These are phyloP conservation scores for Drosophila busckii DNA, from an alignment of 1,140 invertebrate species.

Conservation along the genomic window DNA sequence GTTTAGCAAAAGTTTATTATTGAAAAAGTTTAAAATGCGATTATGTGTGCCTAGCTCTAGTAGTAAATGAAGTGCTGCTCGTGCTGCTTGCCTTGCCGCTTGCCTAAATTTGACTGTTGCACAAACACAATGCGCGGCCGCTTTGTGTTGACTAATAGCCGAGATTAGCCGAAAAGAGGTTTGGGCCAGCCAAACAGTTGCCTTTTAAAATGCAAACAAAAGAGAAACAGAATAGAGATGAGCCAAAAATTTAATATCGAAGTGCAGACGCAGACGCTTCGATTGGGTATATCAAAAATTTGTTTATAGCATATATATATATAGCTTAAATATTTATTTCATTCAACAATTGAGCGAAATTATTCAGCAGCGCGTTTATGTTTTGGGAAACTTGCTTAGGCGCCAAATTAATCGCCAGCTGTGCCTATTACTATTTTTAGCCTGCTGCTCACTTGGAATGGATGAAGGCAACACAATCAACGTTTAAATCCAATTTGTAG, in stretches of 20 bases:
- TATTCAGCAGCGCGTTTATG: no score
- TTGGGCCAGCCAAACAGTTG: no score
- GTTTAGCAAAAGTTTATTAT: conserved; percentile 76
- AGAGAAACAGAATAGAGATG: no score
- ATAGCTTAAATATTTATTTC: no score
- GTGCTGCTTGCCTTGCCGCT: no score
- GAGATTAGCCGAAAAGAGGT: conserved; percentile 41
- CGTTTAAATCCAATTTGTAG: conserved; percentile 57
- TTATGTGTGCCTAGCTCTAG: conserved; percentile 42
- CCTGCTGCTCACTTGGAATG: conserved; percentile 2
- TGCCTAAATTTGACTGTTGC: conserved; percentile 44
- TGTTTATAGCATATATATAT: no score
- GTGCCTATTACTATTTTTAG: conserved; percentile 2
- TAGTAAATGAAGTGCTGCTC: conserved; percentile 35
- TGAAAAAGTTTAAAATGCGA: conserved; percentile 77
- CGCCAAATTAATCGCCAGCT: conserved; percentile 18
- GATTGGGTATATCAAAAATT: no score
- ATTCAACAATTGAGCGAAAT: no score
- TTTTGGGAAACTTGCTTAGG: no score
- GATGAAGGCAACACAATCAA: conserved; percentile 29
- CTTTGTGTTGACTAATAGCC: conserved; percentile 39
- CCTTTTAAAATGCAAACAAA: no score
- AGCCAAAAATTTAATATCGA: no score
- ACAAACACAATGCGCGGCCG: conserved; percentile 27
- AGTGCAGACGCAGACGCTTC: no score